phyloP scores from a whole-genome alignment of 2,888 invertebrate species.

The Mesodorylaimus sp. region DNA sequence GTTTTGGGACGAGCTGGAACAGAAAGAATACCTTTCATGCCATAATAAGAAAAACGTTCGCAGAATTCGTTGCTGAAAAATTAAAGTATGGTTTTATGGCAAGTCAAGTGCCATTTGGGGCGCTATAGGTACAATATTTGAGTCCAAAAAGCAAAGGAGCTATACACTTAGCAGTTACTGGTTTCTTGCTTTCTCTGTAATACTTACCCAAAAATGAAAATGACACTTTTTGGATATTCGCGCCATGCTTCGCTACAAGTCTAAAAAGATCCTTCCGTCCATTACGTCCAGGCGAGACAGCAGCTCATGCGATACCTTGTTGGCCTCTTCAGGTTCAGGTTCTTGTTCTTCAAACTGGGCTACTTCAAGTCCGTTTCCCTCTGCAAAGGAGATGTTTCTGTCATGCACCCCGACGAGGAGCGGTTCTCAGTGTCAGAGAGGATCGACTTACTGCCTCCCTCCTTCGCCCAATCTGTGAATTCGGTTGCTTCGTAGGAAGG shows the following conservation, averaged over 20 bases:
- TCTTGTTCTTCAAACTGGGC: neutral
- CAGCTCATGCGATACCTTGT: neutral
- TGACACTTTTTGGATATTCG: neutral
- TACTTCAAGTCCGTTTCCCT: no score
- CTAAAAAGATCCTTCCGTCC: neutral
- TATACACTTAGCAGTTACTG: no score
- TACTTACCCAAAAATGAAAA: neutral
- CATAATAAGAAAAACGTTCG: slow-evolving; percentile 33
- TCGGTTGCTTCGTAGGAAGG: no score
- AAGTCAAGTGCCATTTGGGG: no score
- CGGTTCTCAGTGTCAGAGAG: no score
- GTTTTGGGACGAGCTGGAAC: neutral
- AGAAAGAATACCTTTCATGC: slow-evolving; percentile 27
- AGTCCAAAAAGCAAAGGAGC: no score
- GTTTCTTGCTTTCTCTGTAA: neutral
- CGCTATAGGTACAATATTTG: no score
- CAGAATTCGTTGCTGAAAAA: slow-evolving; percentile 29
- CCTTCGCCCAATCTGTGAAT: no score
- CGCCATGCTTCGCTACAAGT: neutral
- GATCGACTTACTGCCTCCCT: no score
- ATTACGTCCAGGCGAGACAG: neutral
- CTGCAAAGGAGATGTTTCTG: no score
- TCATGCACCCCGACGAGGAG: no score
- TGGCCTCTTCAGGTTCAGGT: neutral
- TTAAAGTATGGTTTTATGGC: neutral